These are phyloP conservation scores for Beaufortia kweichowensis DNA, from an alignment of 2,113 vertebrate species.

Conservation along the genomic window DNA sequence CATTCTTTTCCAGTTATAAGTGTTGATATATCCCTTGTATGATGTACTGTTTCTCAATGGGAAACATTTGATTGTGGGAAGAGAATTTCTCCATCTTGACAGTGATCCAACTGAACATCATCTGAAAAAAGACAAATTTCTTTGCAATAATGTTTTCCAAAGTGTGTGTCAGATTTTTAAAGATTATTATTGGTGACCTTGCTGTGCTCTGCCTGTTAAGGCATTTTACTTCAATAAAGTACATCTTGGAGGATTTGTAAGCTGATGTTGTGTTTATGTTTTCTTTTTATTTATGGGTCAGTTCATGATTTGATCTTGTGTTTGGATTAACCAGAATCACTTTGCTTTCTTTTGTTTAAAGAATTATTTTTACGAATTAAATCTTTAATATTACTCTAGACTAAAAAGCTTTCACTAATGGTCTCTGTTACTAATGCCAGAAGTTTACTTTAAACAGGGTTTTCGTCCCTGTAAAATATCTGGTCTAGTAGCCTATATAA, in stretches of 20 bases:
- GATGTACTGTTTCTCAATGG: conserved; percentile 76
- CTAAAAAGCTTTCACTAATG: too few species aligned
- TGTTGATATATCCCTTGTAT: conserved; percentile 79
- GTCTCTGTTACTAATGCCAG: too few species aligned
- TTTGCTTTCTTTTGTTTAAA: not conserved
- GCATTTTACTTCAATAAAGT: conserved; percentile 85
- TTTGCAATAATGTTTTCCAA: conserved; percentile 53
- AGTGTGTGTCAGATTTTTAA: conserved; percentile 53
- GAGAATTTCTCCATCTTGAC: conserved; percentile 41
- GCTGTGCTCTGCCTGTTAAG: conserved; percentile 65
- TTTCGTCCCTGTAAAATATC: too few species aligned
- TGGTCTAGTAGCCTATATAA: too few species aligned
- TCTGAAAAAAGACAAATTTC: conserved; percentile 29
- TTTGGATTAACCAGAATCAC: not conserved
- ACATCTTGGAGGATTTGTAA: conserved; percentile 70
- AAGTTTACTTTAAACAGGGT: too few species aligned
- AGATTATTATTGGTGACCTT: conserved; percentile 59
- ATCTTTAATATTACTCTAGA: too few species aligned
- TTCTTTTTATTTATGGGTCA: conserved; percentile 1
- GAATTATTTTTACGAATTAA: too few species aligned
- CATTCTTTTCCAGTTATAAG: conserved; percentile 62
- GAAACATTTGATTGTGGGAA: conserved; percentile 73
- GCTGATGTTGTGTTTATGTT: conserved; percentile 28
- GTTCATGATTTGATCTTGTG: not conserved
- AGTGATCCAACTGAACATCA: conserved; percentile 4